Evolutionary conservation across 2,113 vertebrate species (phyloP).

Genomic region (Odocoileus hemionus): DNA sequence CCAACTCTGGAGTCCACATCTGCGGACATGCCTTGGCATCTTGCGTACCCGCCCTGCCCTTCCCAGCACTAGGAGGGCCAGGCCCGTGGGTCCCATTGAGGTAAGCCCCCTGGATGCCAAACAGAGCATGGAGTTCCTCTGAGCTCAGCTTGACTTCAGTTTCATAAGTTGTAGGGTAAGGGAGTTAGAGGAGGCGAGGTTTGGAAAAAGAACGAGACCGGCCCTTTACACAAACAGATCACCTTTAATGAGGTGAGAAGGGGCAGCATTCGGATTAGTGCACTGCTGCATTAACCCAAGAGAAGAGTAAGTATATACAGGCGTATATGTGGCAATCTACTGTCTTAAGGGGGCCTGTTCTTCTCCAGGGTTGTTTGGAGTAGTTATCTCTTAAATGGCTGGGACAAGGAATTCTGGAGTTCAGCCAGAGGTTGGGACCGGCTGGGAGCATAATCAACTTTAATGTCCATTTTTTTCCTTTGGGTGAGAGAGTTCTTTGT

Average conservation of each 20-base stretch:
- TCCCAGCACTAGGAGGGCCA: neutral
- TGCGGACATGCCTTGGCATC: neutral
- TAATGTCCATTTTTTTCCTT: neutral
- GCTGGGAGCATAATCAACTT: neutral
- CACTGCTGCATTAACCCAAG: neutral
- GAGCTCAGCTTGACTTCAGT: neutral
- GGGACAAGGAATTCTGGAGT: neutral
- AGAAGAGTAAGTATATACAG: neutral
- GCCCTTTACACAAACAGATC: neutral
- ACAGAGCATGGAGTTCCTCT: neutral
- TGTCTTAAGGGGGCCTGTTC: neutral
- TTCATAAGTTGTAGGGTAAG: neutral
- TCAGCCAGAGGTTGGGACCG: neutral
- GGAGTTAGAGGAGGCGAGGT: neutral
- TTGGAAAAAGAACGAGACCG: neutral
- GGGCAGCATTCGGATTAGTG: neutral
- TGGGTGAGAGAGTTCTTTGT: neutral
- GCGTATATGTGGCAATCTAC: neutral
- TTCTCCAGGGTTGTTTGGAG: neutral
- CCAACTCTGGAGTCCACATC: neutral
- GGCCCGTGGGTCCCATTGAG: accelerated
- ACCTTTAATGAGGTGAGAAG: neutral
- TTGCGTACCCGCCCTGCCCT: neutral
- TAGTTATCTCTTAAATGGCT: neutral
- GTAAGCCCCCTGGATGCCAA: neutral